Evolutionary conservation across 2,888 invertebrate species (phyloP).

Genomic region (Cheilosia variabilis): DNA sequence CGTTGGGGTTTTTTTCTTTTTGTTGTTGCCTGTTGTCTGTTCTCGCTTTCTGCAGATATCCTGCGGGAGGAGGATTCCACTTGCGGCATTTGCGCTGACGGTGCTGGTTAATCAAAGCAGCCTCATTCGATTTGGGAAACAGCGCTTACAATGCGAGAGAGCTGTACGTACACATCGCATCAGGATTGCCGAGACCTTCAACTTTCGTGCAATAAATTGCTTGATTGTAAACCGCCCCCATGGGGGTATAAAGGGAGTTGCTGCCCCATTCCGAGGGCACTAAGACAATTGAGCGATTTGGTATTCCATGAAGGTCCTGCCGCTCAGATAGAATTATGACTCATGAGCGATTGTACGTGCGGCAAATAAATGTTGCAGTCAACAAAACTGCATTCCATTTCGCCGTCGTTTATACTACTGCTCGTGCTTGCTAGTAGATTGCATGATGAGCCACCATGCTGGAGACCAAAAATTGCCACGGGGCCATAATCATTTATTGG

Average conservation of each 20-base stretch:
- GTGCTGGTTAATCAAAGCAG: slow-evolving; percentile 74
- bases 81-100: slow-evolving; percentile 65
- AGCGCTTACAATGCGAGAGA: slow-evolving; percentile 32
- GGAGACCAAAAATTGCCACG: slow-evolving; percentile 55
- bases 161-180: slow-evolving; percentile 8
- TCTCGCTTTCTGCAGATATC: slow-evolving; percentile 36
- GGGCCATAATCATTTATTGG: slow-evolving; percentile 74
- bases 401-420: background rate
- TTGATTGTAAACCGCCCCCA: slow-evolving; percentile 75
- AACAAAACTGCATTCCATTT: slow-evolving; percentile 65
- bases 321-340: slow-evolving; percentile 77
- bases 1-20: slow-evolving; percentile 7
- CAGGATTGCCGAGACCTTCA: slow-evolving; percentile 61
- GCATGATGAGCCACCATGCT: slow-evolving; percentile 8
- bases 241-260: slow-evolving; percentile 37
- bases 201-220: slow-evolving; percentile 75
- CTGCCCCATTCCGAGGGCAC: background rate
- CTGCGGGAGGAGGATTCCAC: slow-evolving; percentile 52
- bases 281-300: slow-evolving; percentile 65
- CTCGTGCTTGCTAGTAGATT: background rate
- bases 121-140: slow-evolving; percentile 73
- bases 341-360: slow-evolving; percentile 76
- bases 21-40: background rate
- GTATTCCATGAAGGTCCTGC: slow-evolving; percentile 74
- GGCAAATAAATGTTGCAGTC: slow-evolving; percentile 76